A percentile compares a stretch with the other conserved stretches of the same genome.
Evolutionary conservation across 2,113 vertebrate species (phyloP).

Genomic region (Prinia subflava): DNA sequence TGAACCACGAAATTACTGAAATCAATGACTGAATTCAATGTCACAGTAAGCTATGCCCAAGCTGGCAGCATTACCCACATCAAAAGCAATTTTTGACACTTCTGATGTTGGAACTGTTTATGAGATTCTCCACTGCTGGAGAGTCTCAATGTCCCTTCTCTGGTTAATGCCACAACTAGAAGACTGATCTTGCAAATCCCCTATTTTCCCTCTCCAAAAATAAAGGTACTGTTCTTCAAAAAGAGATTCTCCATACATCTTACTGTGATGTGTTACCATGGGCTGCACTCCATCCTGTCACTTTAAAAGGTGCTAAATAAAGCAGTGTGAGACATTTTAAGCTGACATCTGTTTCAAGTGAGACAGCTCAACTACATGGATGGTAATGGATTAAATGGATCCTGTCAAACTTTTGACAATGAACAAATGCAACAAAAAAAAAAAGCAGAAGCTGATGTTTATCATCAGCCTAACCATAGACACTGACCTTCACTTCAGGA

Average conservation of each 20-base stretch:
- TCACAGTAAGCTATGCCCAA: neutral
- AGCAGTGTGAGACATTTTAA: neutral
- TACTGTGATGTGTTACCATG: neutral
- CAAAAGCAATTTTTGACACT: neutral
- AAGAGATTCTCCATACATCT: neutral
- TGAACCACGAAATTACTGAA: neutral
- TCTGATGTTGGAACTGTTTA: neutral
- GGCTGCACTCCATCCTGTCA: neutral
- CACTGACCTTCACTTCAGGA: neutral
- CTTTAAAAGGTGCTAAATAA: slow-evolving; percentile 28
- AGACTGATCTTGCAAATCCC: neutral
- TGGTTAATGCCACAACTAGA: neutral
- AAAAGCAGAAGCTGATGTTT: neutral
- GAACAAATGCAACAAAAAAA: neutral
- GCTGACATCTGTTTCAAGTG: slow-evolving; percentile 6
- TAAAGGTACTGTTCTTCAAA: neutral
- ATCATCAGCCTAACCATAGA: neutral
- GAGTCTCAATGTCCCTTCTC: neutral
- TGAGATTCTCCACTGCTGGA: neutral
- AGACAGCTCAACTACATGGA: neutral
- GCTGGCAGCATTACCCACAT: neutral
- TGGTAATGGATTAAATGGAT: neutral
- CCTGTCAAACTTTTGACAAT: neutral
- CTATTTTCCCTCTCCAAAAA: neutral
- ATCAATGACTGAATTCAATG: neutral